phyloP scores from a whole-genome alignment of 2,888 invertebrate species.

The Tiliacea citrago region DNA sequence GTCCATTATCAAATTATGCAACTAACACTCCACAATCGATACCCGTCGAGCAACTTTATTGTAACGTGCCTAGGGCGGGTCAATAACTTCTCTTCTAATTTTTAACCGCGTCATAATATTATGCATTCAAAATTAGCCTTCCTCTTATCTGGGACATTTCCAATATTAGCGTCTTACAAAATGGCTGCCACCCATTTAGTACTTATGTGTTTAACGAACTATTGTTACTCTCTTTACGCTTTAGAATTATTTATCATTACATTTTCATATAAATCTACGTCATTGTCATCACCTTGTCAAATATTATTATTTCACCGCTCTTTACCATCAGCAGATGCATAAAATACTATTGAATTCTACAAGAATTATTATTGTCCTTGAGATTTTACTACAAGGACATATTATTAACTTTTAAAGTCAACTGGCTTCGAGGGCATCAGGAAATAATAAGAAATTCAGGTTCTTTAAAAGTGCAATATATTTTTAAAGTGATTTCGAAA shows the following conservation, averaged over 20 bases:
- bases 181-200: neutral
- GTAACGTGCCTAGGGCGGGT: constrained; percentile 29
- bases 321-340: neutral
- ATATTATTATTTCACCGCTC: constrained; percentile 4
- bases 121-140: constrained; percentile 31
- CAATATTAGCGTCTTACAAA: constrained; percentile 26
- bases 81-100: constrained; percentile 53
- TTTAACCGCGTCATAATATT: constrained; percentile 33
- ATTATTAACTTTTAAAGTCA: neutral
- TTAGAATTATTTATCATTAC: constrained; percentile 19
- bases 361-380: constrained; percentile 3
- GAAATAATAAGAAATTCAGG: neutral
- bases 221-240: neutral
- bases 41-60: constrained; percentile 47
- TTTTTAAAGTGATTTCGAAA: neutral
- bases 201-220: neutral
- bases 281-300: neutral
- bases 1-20: constrained; percentile 55
- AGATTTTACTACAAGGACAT: neutral
- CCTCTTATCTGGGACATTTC: constrained; percentile 14
- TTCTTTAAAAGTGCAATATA: neutral
- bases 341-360: neutral
- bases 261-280: neutral
- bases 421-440: neutral
- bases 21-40: constrained; percentile 28